A percentile compares a stretch with the other conserved stretches of the same genome.
Evolutionary conservation across 2,888 invertebrate genomes (phyloP).

Genomic region (Drosophila villosipedis): DNA sequence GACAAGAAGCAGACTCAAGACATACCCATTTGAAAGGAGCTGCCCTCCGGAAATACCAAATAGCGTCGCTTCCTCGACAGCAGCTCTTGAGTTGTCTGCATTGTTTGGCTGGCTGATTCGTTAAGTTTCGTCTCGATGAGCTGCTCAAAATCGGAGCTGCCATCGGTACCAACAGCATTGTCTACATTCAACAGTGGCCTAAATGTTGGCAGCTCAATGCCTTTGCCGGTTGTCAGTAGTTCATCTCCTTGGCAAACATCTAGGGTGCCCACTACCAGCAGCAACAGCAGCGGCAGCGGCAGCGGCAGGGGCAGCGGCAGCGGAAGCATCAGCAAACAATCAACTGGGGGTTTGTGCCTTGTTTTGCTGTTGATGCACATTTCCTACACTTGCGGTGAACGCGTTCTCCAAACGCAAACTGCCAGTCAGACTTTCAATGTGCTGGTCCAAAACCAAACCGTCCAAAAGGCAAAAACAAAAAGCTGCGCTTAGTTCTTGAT

Average conservation of each 20-base stretch:
- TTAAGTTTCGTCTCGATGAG: slow-evolving; percentile 66
- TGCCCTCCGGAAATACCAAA: slow-evolving; percentile 86
- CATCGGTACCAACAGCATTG: slow-evolving; percentile 25
- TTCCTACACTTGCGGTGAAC: slow-evolving; percentile 55
- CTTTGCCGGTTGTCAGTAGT: slow-evolving; percentile 36
- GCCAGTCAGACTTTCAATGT: slow-evolving; percentile 43
- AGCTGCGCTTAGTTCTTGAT: slow-evolving; percentile 38
- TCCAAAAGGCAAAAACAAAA: slow-evolving; percentile 20
- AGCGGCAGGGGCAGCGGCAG: slow-evolving; percentile 1
- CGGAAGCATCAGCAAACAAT: slow-evolving; percentile 23
- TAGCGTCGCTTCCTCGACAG: slow-evolving; percentile 86
- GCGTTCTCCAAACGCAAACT: slow-evolving; percentile 65
- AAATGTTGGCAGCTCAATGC: slow-evolving; percentile 43
- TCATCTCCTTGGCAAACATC: slow-evolving; percentile 24
- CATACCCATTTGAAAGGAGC: slow-evolving; percentile 85
- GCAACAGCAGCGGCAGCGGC: neutral
- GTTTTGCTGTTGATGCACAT: slow-evolving; percentile 55
- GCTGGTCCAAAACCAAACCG: slow-evolving; percentile 29
- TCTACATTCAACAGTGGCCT: slow-evolving; percentile 16
- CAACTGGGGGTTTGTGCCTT: slow-evolving; percentile 12
- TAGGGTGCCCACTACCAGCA: slow-evolving; percentile 7
- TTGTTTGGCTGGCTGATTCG: slow-evolving; percentile 39
- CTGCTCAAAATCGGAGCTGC: slow-evolving; percentile 52
- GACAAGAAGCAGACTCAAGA: slow-evolving; percentile 4
- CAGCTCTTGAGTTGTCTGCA: slow-evolving; percentile 62